Conservation (phyloP, 2,888 invertebrate genomes). For the Lathronympha strigana region DNA sequence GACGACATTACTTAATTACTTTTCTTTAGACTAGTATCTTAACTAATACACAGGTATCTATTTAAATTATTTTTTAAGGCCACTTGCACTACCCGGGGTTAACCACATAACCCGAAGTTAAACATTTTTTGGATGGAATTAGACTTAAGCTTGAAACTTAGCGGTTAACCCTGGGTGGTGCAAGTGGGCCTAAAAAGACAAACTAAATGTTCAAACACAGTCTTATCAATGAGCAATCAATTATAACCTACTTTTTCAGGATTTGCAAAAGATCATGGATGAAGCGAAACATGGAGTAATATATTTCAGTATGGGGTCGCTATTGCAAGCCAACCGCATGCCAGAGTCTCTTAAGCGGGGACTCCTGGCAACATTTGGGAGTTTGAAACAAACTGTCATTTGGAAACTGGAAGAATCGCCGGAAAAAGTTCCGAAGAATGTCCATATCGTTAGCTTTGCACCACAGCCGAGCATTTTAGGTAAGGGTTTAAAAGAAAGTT, state of each 20-base stretch:
- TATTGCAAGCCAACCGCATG: slow-evolving; percentile 63
- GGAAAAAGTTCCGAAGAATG: slow-evolving; percentile 65
- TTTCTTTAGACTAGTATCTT: background rate
- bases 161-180: too few relatives aligned
- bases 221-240: background rate
- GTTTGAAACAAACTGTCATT: slow-evolving; percentile 74
- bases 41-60: too few relatives aligned
- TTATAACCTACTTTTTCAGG: slow-evolving; percentile 48
- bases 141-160: too few relatives aligned
- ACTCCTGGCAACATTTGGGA: slow-evolving; percentile 66
- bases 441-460: slow-evolving; percentile 71
- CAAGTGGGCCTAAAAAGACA: too few relatives aligned
- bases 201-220: too few relatives aligned
- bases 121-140: too few relatives aligned
- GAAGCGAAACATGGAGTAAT: slow-evolving; percentile 72
- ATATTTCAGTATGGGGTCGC: slow-evolving; percentile 80
- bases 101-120: too few relatives aligned
- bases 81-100: too few relatives aligned
- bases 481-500: too few relatives aligned
- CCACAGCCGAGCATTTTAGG: slow-evolving; percentile 69
- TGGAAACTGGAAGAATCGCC: slow-evolving; percentile 75
- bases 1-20: background rate
- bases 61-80: too few relatives aligned
- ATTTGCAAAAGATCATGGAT: slow-evolving; percentile 70
- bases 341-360: slow-evolving; percentile 58